Conservation (phyloP, 2,888 invertebrate species). For the Caenorhabditis sp. region DNA sequence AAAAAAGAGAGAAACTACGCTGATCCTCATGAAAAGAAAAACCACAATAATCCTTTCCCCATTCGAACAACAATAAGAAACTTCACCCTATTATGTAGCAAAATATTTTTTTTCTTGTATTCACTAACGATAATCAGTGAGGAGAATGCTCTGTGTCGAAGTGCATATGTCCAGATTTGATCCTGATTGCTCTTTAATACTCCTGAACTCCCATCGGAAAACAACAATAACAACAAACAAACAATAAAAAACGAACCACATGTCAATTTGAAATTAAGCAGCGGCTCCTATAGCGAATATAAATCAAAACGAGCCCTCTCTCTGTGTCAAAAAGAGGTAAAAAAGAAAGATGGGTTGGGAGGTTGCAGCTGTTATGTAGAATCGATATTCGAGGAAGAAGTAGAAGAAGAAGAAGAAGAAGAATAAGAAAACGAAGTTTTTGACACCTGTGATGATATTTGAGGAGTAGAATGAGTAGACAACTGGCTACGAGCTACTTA, state of each 20-base stretch:
- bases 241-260: background rate
- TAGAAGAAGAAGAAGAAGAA: background rate
- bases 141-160: too few species aligned
- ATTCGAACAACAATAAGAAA: too few species aligned
- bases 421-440: background rate
- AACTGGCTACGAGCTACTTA: background rate
- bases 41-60: too few species aligned
- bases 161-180: too few species aligned
- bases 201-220: too few species aligned
- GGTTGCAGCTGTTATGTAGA: background rate
- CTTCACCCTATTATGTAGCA: too few species aligned
- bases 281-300: background rate
- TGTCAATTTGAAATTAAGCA: background rate
- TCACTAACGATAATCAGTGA: too few species aligned
- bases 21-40: too few species aligned
- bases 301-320: background rate
- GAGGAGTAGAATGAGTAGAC: background rate
- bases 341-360: too few species aligned
- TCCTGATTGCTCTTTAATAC: too few species aligned
- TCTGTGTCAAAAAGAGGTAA: background rate
- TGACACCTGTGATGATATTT: constrained; percentile 1
- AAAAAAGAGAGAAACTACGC: too few species aligned
- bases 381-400: background rate
- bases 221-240: background rate
- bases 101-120: too few species aligned